Base-by-base conservation (phyloP, 2,113 vertebrate genomes). In the Daubentonia madagascariensis region DNA sequence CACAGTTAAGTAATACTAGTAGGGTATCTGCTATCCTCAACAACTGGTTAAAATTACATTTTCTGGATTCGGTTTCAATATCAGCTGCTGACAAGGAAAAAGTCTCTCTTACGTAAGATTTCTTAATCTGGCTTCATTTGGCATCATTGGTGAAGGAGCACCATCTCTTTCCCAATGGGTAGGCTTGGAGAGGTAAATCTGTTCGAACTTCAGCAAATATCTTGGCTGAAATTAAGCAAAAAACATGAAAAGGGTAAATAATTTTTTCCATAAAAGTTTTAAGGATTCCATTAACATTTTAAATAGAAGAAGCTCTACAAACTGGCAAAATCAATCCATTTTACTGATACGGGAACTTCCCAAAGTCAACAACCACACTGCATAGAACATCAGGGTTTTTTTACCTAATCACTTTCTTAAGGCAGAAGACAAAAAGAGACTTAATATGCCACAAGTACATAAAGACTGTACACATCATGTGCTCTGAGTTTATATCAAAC, bases 81-180 rank as follows among this genome's bases (percentile, higher is more conserved):
- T 76, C 80, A 91, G 80, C 23, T 80, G 25, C 1, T 83, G 23
- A 59, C 28, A 76, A 94, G 8, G 37, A 8, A 80, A 37, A 85
- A 11, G 1, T 43, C 0, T 8, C 35, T 96, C 99, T 99, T 99
- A 99, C 99, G 99, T 99, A 59, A 99, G 99, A 97, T 99, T 99
- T 95, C 99, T 99, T 72, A 99, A 98, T 30, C 99, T 99, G 43
- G 99, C 99, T 98, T 99, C 99, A 40, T 99, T 99, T 43, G 99
- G 99, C 99, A 99, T 99, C 99, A 99, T 99, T 73, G 99, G 99
- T 5, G 99, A 99, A 1, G 99, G 99, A 12, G 99, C 99, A 14
- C 99, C 99, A 76, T 99, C 99, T 98, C 99, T 99, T 98, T 99
- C 99, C 99, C 99, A 99, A 80, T 99, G 99, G 0, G 99, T 99